phyloP scores from a whole-genome alignment of 1,140 invertebrate genomes.

The Dysdera silvatica region DNA sequence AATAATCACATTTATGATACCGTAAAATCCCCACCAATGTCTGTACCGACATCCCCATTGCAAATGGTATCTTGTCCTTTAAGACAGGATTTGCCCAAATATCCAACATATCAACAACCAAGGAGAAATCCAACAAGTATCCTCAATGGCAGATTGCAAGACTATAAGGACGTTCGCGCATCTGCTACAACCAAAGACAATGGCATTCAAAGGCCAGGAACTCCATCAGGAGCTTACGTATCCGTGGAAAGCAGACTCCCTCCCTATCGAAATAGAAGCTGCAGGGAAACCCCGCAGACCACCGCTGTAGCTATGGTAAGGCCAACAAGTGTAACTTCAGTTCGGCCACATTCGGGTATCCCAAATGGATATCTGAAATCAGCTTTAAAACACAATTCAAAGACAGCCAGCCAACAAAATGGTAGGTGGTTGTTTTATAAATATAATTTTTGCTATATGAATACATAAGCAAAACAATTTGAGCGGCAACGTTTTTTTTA shows the following conservation, averaged over 20 bases:
- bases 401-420: slow-evolving; percentile 14
- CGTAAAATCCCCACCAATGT: background rate
- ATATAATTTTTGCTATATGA: background rate
- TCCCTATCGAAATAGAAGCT: background rate
- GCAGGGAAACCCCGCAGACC: background rate
- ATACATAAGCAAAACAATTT: background rate
- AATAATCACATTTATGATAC: background rate
- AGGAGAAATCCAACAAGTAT: background rate
- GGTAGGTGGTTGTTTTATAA: background rate
- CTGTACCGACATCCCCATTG: background rate
- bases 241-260: background rate
- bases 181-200: background rate
- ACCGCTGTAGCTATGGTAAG: background rate
- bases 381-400: slow-evolving; percentile 16
- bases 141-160: background rate
- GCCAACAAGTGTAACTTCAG: slow-evolving; percentile 22
- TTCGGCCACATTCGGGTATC: slow-evolving; percentile 7
- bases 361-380: slow-evolving; percentile 22
- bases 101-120: background rate
- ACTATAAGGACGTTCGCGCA: background rate
- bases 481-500: background rate
- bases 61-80: background rate
- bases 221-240: slow-evolving; percentile 14
- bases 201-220: background rate
- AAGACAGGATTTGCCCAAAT: background rate